Percentiles rank a stretch among this genome's conserved stretches.
Conservation (phyloP, 2,888 invertebrate genomes). For the Xanthia togata region DNA sequence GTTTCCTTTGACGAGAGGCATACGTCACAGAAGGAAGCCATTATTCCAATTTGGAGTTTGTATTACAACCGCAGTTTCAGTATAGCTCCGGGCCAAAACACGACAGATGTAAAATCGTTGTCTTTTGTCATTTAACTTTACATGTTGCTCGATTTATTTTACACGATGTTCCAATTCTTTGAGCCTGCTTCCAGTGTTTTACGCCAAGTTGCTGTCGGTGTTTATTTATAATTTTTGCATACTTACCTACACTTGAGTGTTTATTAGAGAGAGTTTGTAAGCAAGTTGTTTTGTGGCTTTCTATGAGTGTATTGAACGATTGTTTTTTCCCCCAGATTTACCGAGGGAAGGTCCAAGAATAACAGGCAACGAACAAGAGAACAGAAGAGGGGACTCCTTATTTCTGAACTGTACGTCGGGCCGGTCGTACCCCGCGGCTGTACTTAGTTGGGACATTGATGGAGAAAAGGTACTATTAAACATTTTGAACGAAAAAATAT, state of each 20-base stretch:
- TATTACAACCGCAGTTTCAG: slow-evolving; percentile 55
- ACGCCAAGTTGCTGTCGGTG: slow-evolving; percentile 12
- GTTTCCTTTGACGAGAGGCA: slow-evolving; percentile 55
- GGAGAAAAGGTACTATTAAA: slow-evolving; percentile 91
- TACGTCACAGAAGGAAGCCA: slow-evolving; percentile 54
- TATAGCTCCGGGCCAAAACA: slow-evolving; percentile 33
- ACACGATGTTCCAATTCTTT: slow-evolving; percentile 33
- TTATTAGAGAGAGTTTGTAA: slow-evolving; percentile 22
- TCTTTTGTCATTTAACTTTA: slow-evolving; percentile 47
- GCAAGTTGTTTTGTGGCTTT: slow-evolving; percentile 1
- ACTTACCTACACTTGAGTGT: slow-evolving; percentile 31
- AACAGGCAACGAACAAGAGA: slow-evolving; percentile 93
- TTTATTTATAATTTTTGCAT: slow-evolving; percentile 39
- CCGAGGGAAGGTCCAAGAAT: slow-evolving; percentile 94
- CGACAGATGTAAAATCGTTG: slow-evolving; percentile 42
- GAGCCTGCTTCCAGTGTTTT: slow-evolving; percentile 1
- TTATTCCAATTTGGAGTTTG: slow-evolving; percentile 65
- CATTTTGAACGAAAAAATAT: slow-evolving; percentile 51
- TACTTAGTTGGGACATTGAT: slow-evolving; percentile 94
- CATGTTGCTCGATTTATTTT: slow-evolving; percentile 42
- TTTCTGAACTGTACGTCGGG: slow-evolving; percentile 95
- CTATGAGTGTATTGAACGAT: slow-evolving; percentile 5
- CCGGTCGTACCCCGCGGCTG: slow-evolving; percentile 93
- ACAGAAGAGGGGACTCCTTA: slow-evolving; percentile 93
- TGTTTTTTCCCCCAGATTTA: slow-evolving; percentile 86